Conservation (phyloP, 2,797 vertebrate species). For the Iguana delicatissima region DNA sequence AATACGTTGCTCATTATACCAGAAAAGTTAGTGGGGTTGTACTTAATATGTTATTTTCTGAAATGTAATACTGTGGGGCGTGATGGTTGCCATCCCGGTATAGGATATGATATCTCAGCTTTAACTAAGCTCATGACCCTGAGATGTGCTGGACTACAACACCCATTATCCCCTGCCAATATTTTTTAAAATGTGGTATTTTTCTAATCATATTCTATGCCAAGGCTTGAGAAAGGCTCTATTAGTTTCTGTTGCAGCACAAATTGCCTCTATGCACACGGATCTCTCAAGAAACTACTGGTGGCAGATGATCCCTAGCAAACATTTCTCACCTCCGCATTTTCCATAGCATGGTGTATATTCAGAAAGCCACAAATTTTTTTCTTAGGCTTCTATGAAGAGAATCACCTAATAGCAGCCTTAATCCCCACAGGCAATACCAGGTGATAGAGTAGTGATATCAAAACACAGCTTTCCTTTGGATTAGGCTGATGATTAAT, state of each 20-base stretch:
- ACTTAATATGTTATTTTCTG: too few relatives aligned
- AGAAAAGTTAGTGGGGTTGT: too few relatives aligned
- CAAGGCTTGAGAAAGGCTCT: not conserved
- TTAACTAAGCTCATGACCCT: too few relatives aligned
- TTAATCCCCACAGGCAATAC: slow-evolving; percentile 54
- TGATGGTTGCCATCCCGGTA: too few relatives aligned
- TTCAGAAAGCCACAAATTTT: slow-evolving; percentile 52
- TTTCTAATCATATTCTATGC: too few relatives aligned
- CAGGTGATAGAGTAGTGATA: slow-evolving; percentile 62
- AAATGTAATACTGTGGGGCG: too few relatives aligned
- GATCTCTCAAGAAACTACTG: not conserved
- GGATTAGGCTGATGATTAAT: slow-evolving; percentile 74
- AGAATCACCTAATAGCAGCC: slow-evolving; percentile 26
- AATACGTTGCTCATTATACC: too few relatives aligned
- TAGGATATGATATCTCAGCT: too few relatives aligned
- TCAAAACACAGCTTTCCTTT: slow-evolving; percentile 49
- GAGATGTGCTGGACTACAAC: too few relatives aligned
- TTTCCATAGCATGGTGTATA: slow-evolving; percentile 22
- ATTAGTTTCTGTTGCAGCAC: not conserved
- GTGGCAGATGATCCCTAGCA: not conserved
- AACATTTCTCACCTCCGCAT: slow-evolving; percentile 15
- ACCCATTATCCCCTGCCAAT: too few relatives aligned
- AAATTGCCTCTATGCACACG: accelerated
- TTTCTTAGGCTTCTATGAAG: slow-evolving; percentile 33
- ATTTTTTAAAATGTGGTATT: too few relatives aligned